Evolutionary conservation across 1,140 invertebrate species (phyloP).

Genomic region (Amphibalanus amphitrite): DNA sequence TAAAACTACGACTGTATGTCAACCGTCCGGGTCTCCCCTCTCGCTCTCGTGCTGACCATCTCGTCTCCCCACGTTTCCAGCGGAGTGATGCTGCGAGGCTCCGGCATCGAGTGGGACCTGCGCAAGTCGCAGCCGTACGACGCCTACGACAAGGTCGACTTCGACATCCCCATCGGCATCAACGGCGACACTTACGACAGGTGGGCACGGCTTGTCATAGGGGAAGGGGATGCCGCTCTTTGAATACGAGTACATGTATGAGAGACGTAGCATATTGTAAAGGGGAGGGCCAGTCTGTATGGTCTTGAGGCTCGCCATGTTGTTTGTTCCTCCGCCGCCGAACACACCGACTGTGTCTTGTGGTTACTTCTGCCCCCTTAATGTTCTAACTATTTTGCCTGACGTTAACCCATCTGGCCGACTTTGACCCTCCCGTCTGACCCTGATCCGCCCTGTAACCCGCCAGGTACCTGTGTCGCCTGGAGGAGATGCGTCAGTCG

Average conservation of each 20-base stretch:
- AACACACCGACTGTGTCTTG: background rate
- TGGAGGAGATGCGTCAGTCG: constrained; percentile 96
- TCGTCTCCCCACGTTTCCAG: constrained; percentile 30
- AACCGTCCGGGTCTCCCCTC: too few species aligned
- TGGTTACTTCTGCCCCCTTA: constrained; percentile 1
- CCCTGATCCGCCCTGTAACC: too few species aligned
- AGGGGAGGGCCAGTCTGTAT: background rate
- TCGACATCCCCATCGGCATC: constrained; percentile 87
- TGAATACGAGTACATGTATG: constrained; percentile 2
- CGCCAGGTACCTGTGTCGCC: constrained; percentile 80
- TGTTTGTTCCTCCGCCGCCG: background rate
- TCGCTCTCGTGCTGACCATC: too few species aligned
- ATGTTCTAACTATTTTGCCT: background rate
- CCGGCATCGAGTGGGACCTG: constrained; percentile 96
- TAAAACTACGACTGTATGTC: too few species aligned
- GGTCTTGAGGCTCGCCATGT: background rate
- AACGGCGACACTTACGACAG: constrained; percentile 94
- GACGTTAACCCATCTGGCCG: background rate
- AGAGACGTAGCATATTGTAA: background rate
- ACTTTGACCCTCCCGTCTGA: too few species aligned
- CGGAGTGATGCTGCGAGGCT: constrained; percentile 88
- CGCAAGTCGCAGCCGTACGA: constrained; percentile 91
- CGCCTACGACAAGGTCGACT: constrained; percentile 81
- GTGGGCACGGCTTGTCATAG: constrained; percentile 27
- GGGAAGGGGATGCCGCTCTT: background rate